A percentile compares a stretch with the other conserved stretches of the same genome.
Conservation (phyloP, 53 echinoderm and acorn worm genomes). For the Temnopleurus reevesii region DNA sequence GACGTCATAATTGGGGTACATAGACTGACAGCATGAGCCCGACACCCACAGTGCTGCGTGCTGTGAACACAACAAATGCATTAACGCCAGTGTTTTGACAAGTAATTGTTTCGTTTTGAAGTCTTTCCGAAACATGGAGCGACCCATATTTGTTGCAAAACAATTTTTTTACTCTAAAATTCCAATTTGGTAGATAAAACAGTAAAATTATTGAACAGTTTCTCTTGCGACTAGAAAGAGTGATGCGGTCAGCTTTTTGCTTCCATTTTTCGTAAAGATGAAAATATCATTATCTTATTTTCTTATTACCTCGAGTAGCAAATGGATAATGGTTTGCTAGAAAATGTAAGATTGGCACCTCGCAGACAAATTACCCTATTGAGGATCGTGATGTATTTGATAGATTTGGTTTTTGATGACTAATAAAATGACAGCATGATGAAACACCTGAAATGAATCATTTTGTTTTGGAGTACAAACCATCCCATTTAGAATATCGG, state of each 20-base stretch:
- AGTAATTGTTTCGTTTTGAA: constrained; percentile 37
- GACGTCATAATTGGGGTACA: neutral
- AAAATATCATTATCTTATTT: constrained; percentile 11
- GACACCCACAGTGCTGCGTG: neutral
- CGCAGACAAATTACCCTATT: neutral
- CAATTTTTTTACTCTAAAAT: neutral
- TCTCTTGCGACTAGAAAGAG: neutral
- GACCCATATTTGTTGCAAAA: constrained; percentile 5
- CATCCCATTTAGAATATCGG: too few species aligned
- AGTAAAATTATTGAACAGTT: neutral
- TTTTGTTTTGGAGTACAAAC: too few species aligned
- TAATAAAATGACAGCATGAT: neutral
- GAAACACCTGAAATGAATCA: too few species aligned
- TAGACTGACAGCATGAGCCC: neutral
- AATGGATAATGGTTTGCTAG: neutral
- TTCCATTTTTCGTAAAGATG: neutral
- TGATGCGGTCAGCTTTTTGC: constrained; percentile 30
- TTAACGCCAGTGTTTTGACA: constrained; percentile 39
- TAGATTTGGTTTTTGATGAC: neutral
- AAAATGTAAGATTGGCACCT: constrained; percentile 33
- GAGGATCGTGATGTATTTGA: neutral
- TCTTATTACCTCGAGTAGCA: constrained; percentile 12
- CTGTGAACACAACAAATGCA: constrained; percentile 30
- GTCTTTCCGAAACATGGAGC: constrained; percentile 41
- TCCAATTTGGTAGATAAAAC: neutral